A percentile compares a stretch with the other conserved stretches of the same genome.
Evolutionary conservation across 2,888 invertebrate genomes (phyloP).

Genomic region (Sicus ferrugineus): DNA sequence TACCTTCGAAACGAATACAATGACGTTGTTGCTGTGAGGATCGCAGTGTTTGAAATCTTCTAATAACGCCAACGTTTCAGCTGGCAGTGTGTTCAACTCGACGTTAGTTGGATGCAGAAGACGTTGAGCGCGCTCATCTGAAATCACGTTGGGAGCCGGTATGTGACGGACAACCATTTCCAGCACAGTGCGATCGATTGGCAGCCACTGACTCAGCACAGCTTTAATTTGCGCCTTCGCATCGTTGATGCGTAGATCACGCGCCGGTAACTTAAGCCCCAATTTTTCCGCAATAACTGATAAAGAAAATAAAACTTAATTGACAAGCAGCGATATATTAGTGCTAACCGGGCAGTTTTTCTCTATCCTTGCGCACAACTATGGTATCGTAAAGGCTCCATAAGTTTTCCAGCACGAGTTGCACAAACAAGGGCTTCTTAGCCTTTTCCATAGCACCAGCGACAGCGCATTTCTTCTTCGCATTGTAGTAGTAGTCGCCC

Average conservation of each 20-base stretch:
- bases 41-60: slow-evolving; percentile 75
- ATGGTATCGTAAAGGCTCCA: slow-evolving; percentile 90
- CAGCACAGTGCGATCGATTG: slow-evolving; percentile 82
- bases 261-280: slow-evolving; percentile 75
- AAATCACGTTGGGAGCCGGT: slow-evolving; percentile 82
- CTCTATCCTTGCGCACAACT: slow-evolving; percentile 76
- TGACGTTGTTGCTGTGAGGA: slow-evolving; percentile 72
- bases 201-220: slow-evolving; percentile 88
- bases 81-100: slow-evolving; percentile 73
- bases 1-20: slow-evolving; percentile 64
- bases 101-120: slow-evolving; percentile 78
- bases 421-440: slow-evolving; percentile 92
- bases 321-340: slow-evolving; percentile 36
- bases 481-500: slow-evolving; percentile 92
- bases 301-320: slow-evolving; percentile 52
- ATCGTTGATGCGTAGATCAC: slow-evolving; percentile 84
- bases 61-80: slow-evolving; percentile 75
- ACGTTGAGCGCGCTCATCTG: slow-evolving; percentile 80
- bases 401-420: slow-evolving; percentile 88
- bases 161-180: slow-evolving; percentile 81
- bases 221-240: slow-evolving; percentile 79
- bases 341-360: slow-evolving; percentile 68
- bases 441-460: slow-evolving; percentile 91
- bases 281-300: slow-evolving; percentile 73
- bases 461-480: slow-evolving; percentile 83